Base-by-base conservation (phyloP, 2,797 vertebrate species). In the Gorsachius magnificus region DNA sequence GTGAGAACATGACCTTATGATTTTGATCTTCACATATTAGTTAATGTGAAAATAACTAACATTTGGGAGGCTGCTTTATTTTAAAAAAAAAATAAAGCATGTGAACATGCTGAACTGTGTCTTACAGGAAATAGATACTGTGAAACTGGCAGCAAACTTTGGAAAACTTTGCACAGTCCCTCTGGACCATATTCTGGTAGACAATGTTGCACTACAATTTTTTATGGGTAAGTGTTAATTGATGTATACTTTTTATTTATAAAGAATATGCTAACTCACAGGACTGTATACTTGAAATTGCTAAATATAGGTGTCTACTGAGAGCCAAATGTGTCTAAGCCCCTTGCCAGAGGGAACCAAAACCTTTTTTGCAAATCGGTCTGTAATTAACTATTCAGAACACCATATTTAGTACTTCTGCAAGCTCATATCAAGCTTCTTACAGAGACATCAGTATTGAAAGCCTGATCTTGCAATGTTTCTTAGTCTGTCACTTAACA, bases 201-300 rank as follows among this genome's bases (percentile, higher is more conserved):
- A 99, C 98, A 99, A 99, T 98, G 99, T 99, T 96, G 99, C 99
- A 93, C 98, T 99, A 98, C 99, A 99, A 53, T 99, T 99, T 98
- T 99, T 99, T 98, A 99, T 99, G 99, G 99, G 99, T 99, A 98
- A 98, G 97, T 74, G 35, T 66, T 72, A 71, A 48, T 91, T 93
- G 81, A 29, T 93, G 51, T 91, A 64, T 41, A 58, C 26, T 35
- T 3, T 53, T 81, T 58, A 16, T 72, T 87, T 53, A 4, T 69
- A 38, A 93, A 70, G 43, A 63, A 6, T 65, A 20, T 53, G 5
- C 46, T 78, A 14, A 80, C 21, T 89, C 26, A 68, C 10, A 43
- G 35, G n/a, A 54, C 19, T 65, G 38, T 64, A 2, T 18, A 8
- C 8, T 53, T 63, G 61, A 70, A 91, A 58, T 81, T 15, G 7